A percentile compares a stretch with the other conserved stretches of the same genome.
Evolutionary conservation across 1,140 invertebrate genomes (phyloP).

Genomic region (Bombus sibiricus): DNA sequence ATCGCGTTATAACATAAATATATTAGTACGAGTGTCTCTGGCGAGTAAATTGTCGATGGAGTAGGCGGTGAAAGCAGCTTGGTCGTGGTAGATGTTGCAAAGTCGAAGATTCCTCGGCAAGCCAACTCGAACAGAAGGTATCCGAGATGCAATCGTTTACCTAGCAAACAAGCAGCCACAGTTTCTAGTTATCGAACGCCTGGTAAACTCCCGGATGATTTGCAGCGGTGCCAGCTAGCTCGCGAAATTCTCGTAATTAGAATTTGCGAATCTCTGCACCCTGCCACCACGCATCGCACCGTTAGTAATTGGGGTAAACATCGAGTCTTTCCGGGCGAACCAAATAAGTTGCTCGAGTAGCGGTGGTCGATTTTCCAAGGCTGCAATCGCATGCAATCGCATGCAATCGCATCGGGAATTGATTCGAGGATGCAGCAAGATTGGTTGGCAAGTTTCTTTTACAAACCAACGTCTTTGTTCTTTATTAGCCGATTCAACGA

Average conservation of each 20-base stretch:
- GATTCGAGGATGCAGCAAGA: too few relatives aligned
- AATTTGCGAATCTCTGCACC: constrained; percentile 4
- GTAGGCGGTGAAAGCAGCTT: neutral
- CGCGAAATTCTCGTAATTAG: constrained; percentile 42
- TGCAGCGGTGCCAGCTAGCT: neutral
- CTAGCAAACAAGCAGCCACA: constrained; percentile 38
- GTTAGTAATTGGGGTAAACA: constrained; percentile 24
- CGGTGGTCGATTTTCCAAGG: too few relatives aligned
- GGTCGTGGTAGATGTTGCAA: neutral
- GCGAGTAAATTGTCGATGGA: neutral
- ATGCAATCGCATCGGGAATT: too few relatives aligned
- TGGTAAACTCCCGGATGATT: constrained; percentile 43
- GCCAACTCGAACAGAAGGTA: neutral
- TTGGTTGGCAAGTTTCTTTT: too few relatives aligned
- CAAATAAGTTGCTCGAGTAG: too few relatives aligned
- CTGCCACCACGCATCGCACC: too few relatives aligned
- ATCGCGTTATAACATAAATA: too few relatives aligned
- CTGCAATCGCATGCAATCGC: too few relatives aligned
- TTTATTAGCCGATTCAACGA: too few relatives aligned
- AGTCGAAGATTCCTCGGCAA: constrained; percentile 23
- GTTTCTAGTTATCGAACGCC: constrained; percentile 47
- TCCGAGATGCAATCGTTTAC: constrained; percentile 27
- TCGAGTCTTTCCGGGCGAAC: neutral
- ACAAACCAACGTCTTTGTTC: too few relatives aligned
- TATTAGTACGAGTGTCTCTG: too few relatives aligned